phyloP scores from a whole-genome alignment of 2,797 vertebrate species.

The Enteromius fasciolatus region DNA sequence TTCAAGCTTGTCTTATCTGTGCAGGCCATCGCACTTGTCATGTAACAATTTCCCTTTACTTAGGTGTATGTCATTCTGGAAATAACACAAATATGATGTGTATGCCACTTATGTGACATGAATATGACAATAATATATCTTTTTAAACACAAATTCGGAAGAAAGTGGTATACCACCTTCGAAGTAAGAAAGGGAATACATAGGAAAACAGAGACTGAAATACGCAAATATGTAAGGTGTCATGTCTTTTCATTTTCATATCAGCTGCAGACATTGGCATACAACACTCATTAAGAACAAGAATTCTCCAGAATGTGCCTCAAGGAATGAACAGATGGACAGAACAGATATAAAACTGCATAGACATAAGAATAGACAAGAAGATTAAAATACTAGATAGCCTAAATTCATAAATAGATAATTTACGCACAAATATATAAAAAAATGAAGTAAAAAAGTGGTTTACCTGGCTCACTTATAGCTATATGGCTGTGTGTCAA shows the following conservation, averaged over 20 bases:
- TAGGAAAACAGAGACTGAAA: background rate
- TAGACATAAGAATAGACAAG: background rate
- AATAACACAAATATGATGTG: background rate
- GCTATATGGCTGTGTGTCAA: background rate
- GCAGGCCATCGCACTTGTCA: slow-evolving; percentile 24
- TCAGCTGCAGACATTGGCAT: background rate
- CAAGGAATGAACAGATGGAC: background rate
- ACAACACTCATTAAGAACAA: background rate
- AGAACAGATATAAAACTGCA: background rate
- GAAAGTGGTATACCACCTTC: background rate
- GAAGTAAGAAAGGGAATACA: background rate
- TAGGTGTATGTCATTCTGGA: background rate
- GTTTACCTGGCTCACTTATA: background rate
- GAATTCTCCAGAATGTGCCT: slow-evolving; percentile 4
- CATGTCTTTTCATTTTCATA: background rate
- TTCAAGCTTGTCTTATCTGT: slow-evolving; percentile 36
- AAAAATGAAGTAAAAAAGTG: background rate
- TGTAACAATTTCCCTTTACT: slow-evolving; percentile 11
- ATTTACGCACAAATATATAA: background rate
- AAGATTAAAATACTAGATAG: background rate
- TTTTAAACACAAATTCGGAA: background rate
- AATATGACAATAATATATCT: background rate
- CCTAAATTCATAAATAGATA: background rate
- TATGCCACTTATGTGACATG: background rate
- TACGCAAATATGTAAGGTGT: background rate